Conservation (phyloP, 2,797 vertebrate genomes). For the Sebastes steindachneri region DNA sequence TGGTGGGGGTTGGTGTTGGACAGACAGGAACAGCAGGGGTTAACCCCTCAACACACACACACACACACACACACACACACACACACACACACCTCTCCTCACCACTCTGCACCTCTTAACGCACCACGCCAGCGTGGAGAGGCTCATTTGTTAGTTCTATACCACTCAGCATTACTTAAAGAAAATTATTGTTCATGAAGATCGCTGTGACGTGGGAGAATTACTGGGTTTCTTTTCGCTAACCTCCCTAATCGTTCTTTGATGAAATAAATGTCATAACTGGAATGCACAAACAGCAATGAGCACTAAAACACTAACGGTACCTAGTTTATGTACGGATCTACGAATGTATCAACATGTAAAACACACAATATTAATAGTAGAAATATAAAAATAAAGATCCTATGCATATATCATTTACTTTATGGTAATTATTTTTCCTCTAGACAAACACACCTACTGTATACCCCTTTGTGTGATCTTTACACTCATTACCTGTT, state of each 20-base stretch:
- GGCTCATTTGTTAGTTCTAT: constrained; percentile 60
- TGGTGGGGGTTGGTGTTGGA: constrained; percentile 68
- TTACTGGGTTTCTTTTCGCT: constrained; percentile 33
- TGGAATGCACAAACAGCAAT: neutral
- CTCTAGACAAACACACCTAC: neutral
- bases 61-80: constrained; percentile 19
- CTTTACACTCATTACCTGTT: neutral
- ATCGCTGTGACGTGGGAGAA: constrained; percentile 35
- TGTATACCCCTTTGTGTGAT: neutral
- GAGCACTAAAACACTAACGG: neutral
- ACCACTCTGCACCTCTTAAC: constrained; percentile 61
- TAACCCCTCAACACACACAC: constrained; percentile 69
- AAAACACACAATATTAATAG: neutral
- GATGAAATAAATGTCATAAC: constrained; percentile 45
- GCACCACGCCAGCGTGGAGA: constrained; percentile 35
- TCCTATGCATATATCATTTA: neutral
- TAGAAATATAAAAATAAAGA: neutral
- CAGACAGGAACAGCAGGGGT: constrained; percentile 88
- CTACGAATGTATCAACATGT: neutral
- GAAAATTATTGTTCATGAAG: constrained; percentile 52
- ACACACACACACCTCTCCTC: constrained; percentile 41
- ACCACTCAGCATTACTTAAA: constrained; percentile 60
- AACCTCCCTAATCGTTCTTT: constrained; percentile 42
- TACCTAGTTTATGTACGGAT: neutral
- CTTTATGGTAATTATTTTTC: neutral